Evolutionary conservation across 2,113 vertebrate species (phyloP).

Genomic region (Indicator indicator): DNA sequence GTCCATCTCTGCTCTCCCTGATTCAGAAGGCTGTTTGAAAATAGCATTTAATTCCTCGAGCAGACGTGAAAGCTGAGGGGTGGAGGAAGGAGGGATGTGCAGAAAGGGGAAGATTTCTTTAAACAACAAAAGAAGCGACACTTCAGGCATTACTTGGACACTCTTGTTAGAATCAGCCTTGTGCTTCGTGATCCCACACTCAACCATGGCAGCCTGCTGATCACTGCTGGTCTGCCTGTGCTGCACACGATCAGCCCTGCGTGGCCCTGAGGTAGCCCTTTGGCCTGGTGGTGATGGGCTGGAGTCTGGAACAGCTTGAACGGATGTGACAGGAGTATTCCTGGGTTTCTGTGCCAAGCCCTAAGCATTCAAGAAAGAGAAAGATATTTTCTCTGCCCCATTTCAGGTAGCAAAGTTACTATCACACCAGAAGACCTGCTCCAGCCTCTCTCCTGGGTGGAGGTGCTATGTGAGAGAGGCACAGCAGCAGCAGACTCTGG

Average conservation of each 20-base stretch:
- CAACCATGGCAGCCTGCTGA: neutral
- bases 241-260: neutral
- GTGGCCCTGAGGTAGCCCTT: neutral
- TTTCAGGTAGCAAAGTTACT: neutral
- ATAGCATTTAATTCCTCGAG: neutral
- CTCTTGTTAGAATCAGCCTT: neutral
- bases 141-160: neutral
- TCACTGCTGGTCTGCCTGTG: accelerated
- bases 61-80: neutral
- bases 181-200: neutral
- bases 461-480: neutral
- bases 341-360: neutral
- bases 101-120: neutral
- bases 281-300: neutral
- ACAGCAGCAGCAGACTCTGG: neutral
- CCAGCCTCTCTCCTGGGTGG: neutral
- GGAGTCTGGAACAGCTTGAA: neutral
- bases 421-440: neutral
- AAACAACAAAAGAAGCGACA: neutral
- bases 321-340: neutral
- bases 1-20: neutral
- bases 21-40: constrained; percentile 1
- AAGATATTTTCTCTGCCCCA: neutral
- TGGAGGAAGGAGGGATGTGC: neutral
- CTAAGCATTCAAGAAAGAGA: neutral